Percentiles rank a stretch among this genome's conserved stretches.
Evolutionary conservation across 2,113 vertebrate genomes (phyloP).

Genomic region (Cairina moschata): DNA sequence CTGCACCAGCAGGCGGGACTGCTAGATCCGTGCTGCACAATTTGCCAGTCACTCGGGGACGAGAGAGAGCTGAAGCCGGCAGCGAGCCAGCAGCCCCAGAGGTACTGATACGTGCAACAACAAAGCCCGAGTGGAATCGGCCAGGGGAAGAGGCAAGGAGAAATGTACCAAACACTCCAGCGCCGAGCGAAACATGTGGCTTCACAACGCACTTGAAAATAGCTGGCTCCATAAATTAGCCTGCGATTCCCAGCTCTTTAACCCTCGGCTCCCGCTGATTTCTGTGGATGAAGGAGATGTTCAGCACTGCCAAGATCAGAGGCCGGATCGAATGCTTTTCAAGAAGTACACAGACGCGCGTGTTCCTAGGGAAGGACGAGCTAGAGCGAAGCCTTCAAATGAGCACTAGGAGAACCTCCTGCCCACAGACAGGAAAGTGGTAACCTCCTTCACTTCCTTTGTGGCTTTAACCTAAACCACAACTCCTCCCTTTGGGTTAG

Average conservation of each 20-base stretch:
- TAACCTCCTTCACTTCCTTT: slow-evolving; percentile 78
- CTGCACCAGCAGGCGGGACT: background rate
- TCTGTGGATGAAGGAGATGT: slow-evolving; percentile 37
- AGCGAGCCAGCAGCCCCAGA: background rate
- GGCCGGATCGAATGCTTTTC: slow-evolving; percentile 30
- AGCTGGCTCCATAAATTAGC: slow-evolving; percentile 43
- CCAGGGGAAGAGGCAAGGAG: background rate
- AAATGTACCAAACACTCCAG: background rate
- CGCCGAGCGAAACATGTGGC: background rate
- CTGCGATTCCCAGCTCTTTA: slow-evolving; percentile 15
- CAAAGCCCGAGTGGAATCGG: slow-evolving; percentile 48
- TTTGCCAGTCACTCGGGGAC: background rate
- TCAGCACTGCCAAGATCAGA: slow-evolving; percentile 53
- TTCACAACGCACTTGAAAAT: slow-evolving; percentile 40
- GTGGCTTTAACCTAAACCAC: slow-evolving; percentile 80
- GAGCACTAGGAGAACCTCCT: slow-evolving; percentile 71
- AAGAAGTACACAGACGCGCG: slow-evolving; percentile 15
- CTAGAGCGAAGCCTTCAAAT: slow-evolving; percentile 53
- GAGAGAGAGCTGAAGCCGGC: slow-evolving; percentile 24
- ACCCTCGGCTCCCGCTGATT: slow-evolving; percentile 38
- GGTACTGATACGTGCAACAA: slow-evolving; percentile 24
- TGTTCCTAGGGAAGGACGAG: slow-evolving; percentile 62
- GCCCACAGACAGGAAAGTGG: slow-evolving; percentile 79
- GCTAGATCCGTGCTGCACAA: background rate
- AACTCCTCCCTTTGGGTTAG: slow-evolving; percentile 71